Conservation (phyloP, 2,888 invertebrate species). For the Plutella xylostella region DNA sequence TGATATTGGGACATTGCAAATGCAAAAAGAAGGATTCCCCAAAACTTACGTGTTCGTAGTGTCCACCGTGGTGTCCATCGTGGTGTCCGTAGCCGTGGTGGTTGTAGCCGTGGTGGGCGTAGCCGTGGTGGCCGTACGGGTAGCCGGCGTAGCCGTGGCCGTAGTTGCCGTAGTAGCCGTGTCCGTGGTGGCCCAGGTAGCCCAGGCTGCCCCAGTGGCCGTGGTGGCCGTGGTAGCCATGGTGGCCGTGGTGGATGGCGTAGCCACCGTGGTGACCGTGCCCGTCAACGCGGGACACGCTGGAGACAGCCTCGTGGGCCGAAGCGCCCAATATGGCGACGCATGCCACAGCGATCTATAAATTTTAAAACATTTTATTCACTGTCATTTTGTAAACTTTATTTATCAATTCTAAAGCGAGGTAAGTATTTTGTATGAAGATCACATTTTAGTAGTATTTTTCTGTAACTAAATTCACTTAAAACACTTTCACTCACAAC, state of each 20-base stretch:
- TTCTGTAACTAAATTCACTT: too few species aligned
- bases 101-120: slow-evolving; percentile 4
- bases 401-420: not conserved
- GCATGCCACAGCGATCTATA: slow-evolving; percentile 30
- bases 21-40: too few species aligned
- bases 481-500: too few species aligned
- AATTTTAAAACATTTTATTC: not conserved
- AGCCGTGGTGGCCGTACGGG: slow-evolving; percentile 13
- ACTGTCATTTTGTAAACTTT: not conserved
- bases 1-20: too few species aligned
- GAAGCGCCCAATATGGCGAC: slow-evolving; percentile 29
- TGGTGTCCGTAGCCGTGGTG: slow-evolving; percentile 13
- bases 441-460: too few species aligned
- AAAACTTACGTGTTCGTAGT: slow-evolving; percentile 23
- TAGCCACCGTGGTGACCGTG: slow-evolving; percentile 5
- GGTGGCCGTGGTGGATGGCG: slow-evolving; percentile 3
- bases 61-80: slow-evolving; percentile 15
- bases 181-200: slow-evolving; percentile 3
- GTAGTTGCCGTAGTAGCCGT: slow-evolving; percentile 8
- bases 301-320: slow-evolving; percentile 35
- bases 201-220: slow-evolving; percentile 6
- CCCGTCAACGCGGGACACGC: slow-evolving; percentile 25
- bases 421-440: too few species aligned
- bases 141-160: slow-evolving; percentile 11
- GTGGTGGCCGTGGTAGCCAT: slow-evolving; percentile 17